Evolutionary conservation across 2,797 vertebrate species (phyloP).

Genomic region (Pseudochirops corinnae): DNA sequence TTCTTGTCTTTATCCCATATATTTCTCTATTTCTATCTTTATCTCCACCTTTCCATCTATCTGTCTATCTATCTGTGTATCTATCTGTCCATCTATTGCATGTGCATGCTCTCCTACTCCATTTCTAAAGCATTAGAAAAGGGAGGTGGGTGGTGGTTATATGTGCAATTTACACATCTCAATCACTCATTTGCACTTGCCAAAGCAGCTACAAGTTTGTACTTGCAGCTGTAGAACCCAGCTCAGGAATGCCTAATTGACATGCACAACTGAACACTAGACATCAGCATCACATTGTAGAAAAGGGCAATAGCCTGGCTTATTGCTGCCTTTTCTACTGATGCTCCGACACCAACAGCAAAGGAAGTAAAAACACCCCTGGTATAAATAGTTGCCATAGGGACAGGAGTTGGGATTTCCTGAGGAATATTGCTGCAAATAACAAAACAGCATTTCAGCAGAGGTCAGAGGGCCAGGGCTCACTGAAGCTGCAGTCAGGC

Average conservation of each 20-base stretch:
- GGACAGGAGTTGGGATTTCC: slow-evolving; percentile 70
- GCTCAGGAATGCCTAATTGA: slow-evolving; percentile 45
- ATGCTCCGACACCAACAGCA: slow-evolving; percentile 49
- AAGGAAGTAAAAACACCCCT: slow-evolving; percentile 51
- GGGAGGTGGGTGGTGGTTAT: not conserved
- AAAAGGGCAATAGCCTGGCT: slow-evolving; percentile 33
- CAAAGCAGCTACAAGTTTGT: slow-evolving; percentile 31
- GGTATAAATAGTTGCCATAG: slow-evolving; percentile 70
- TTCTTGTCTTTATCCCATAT: not conserved
- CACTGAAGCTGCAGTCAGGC: slow-evolving; percentile 63
- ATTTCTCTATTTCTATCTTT: not conserved
- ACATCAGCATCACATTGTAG: slow-evolving; percentile 7
- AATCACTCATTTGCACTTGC: slow-evolving; percentile 53
- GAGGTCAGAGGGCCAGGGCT: slow-evolving; percentile 65
- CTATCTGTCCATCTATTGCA: not conserved
- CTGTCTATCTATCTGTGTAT: too few relatives aligned
- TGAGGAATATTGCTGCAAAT: slow-evolving; percentile 59
- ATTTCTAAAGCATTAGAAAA: not conserved
- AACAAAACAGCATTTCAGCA: slow-evolving; percentile 67
- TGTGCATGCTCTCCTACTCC: not conserved
- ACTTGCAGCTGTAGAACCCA: not conserved
- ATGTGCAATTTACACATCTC: slow-evolving; percentile 36
- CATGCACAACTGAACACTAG: slow-evolving; percentile 6
- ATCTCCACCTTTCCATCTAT: not conserved
- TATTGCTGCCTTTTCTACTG: slow-evolving; percentile 51